Percentiles rank a stretch among this genome's conserved stretches.
phyloP scores from a whole-genome alignment of 2,797 vertebrate species.

The Pristis pectinata region DNA sequence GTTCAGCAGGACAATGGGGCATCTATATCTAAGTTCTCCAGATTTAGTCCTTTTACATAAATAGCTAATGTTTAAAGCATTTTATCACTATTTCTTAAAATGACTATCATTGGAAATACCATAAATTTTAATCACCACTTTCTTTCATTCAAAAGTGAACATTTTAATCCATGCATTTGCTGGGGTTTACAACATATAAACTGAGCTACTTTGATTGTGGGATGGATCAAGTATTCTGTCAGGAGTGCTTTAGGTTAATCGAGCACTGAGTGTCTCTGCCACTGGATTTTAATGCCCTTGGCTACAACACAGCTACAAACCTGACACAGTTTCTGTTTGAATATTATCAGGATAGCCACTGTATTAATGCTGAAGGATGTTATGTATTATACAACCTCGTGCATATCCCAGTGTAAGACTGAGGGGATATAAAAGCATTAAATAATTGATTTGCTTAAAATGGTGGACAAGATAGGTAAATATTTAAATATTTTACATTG shows the following conservation, averaged over 20 bases:
- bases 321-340: neutral
- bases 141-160: neutral
- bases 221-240: neutral
- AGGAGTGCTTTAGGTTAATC: neutral
- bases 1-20: too few relatives aligned
- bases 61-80: neutral
- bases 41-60: neutral
- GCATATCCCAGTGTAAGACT: neutral
- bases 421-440: neutral
- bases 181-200: neutral
- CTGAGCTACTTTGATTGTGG: neutral
- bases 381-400: neutral
- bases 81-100: neutral
- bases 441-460: neutral
- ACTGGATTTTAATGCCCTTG: neutral
- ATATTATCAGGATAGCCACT: neutral
- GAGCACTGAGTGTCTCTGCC: neutral
- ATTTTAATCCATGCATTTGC: neutral
- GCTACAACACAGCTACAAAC: neutral
- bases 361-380: neutral
- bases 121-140: neutral
- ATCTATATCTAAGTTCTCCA: too few relatives aligned
- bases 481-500: neutral
- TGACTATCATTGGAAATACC: neutral
- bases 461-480: neutral